Percentiles rank a stretch among this genome's conserved stretches.
These are phyloP conservation scores for Ophion costatus DNA, from an alignment of 2,888 invertebrate genomes.

Conservation along the genomic window DNA sequence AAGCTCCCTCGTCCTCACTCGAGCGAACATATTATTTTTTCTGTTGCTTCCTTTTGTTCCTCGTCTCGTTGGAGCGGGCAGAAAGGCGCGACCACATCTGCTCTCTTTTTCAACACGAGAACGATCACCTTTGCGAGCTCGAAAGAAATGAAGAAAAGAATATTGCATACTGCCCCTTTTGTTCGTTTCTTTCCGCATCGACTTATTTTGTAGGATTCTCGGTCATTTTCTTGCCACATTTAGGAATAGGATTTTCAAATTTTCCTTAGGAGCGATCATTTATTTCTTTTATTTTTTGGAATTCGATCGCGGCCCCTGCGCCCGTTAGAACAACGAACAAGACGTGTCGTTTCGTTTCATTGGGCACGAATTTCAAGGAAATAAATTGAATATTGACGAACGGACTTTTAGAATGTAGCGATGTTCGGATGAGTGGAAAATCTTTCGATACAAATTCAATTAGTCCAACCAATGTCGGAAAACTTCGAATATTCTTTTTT, in stretches of 20 bases:
- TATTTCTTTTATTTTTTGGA: not conserved
- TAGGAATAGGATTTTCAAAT: not conserved
- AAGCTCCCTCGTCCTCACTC: constrained; percentile 32
- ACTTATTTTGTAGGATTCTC: not conserved
- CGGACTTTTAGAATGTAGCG: not conserved
- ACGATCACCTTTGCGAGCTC: not conserved
- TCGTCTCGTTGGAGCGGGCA: not conserved
- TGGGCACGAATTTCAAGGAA: not conserved
- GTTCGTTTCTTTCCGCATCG: constrained; percentile 7
- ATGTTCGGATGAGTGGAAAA: not conserved
- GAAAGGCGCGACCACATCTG: too few species aligned
- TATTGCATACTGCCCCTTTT: not conserved
- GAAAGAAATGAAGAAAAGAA: constrained; percentile 22
- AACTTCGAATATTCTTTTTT: constrained; percentile 7
- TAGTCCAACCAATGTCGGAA: not conserved
- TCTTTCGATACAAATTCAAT: not conserved
- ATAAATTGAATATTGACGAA: not conserved
- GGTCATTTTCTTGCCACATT: constrained; percentile 3
- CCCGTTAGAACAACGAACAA: not conserved
- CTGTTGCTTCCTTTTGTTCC: not conserved
- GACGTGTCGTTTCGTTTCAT: too few species aligned
- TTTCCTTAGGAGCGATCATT: not conserved
- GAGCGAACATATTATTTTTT: not conserved
- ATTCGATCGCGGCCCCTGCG: too few species aligned
- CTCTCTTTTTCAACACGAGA: not conserved